A percentile compares a stretch with the other conserved stretches of the same genome.
These are phyloP conservation scores for Bombus waltoni DNA, from an alignment of 1,140 invertebrate genomes.

Conservation along the genomic window DNA sequence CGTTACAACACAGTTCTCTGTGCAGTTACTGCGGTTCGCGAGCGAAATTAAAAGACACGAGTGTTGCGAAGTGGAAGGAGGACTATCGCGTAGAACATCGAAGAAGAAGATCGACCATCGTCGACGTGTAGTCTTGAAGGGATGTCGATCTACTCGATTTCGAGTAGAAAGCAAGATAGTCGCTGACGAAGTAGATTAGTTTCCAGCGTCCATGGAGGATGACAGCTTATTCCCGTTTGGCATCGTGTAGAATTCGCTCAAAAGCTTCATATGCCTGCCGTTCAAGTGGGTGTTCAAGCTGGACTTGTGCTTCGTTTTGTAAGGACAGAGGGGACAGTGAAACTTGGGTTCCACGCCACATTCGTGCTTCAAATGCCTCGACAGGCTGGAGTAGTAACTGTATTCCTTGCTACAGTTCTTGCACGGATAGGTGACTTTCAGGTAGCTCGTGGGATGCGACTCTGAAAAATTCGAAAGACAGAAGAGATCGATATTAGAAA, in stretches of 20 bases:
- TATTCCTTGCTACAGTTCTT: conserved; percentile 80
- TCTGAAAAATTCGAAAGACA: conserved; percentile 73
- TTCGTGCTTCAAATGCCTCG: conserved; percentile 83
- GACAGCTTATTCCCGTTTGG: conserved; percentile 64
- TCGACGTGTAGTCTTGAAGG: not conserved
- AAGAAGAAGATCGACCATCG: not conserved
- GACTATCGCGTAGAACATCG: not conserved
- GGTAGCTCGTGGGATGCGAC: conserved; percentile 29
- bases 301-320: conserved; percentile 76
- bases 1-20: not conserved
- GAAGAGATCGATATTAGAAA: conserved; percentile 54
- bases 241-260: conserved; percentile 69
- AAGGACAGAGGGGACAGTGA: conserved; percentile 80
- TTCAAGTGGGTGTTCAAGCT: conserved; percentile 77
- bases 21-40: too few species aligned
- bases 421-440: conserved; percentile 77
- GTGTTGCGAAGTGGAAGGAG: not conserved
- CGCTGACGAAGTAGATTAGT: conserved; percentile 17
- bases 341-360: conserved; percentile 83
- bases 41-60: not conserved
- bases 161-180: too few species aligned
- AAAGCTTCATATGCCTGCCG: conserved; percentile 75
- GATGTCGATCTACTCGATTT: not conserved
- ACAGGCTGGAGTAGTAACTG: conserved; percentile 80
- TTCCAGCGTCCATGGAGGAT: conserved; percentile 45